These are phyloP conservation scores for Eulemur rubriventer DNA, from an alignment of 2,797 vertebrate species.

Conservation along the genomic window DNA sequence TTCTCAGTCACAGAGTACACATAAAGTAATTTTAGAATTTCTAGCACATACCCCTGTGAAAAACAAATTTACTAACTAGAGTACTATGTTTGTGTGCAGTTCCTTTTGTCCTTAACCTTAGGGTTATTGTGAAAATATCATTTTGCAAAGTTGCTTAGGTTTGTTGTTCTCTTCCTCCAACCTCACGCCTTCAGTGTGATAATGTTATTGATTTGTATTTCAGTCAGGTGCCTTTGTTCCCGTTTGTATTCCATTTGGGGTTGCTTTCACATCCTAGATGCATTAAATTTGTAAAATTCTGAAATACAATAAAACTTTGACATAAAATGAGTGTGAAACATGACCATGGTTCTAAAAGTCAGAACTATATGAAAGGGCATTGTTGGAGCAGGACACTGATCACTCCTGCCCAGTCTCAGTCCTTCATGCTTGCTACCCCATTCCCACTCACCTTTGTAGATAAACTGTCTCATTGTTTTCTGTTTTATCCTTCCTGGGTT, in stretches of 20 bases:
- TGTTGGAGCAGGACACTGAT: background rate
- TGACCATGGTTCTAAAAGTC: background rate
- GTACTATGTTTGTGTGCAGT: background rate
- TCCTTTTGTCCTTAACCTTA: background rate
- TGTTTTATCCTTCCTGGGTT: background rate
- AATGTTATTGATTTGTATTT: background rate
- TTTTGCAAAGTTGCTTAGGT: background rate
- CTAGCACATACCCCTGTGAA: background rate
- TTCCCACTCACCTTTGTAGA: background rate
- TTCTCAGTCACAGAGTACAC: background rate
- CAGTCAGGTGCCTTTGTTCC: background rate
- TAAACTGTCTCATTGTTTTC: background rate
- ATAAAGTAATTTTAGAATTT: slow-evolving; percentile 10
- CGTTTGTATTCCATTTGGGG: background rate
- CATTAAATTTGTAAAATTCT: background rate
- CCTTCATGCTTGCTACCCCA: background rate
- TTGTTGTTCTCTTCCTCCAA: background rate
- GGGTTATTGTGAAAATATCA: background rate
- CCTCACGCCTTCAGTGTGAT: background rate
- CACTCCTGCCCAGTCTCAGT: background rate
- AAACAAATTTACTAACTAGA: background rate
- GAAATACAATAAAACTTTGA: background rate
- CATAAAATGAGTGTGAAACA: background rate
- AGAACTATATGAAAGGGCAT: background rate
- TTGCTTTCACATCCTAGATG: background rate